These are phyloP conservation scores for Papilio demoleus DNA, from an alignment of 2,888 invertebrate species.

Conservation along the genomic window DNA sequence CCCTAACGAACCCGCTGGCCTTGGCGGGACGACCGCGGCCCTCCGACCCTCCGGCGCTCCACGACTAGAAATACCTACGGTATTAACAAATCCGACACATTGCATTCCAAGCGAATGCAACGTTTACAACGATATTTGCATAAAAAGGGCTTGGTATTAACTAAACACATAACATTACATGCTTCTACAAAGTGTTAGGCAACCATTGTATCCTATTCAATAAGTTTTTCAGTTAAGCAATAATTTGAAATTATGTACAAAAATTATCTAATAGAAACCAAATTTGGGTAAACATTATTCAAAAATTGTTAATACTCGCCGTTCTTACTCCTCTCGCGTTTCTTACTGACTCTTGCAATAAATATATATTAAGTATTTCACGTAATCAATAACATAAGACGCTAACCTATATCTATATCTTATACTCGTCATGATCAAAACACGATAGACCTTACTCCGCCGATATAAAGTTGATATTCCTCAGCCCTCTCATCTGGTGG, in stretches of 20 bases:
- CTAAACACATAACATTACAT: neutral
- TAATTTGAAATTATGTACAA: no score
- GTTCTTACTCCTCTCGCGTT: neutral
- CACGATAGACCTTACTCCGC: neutral
- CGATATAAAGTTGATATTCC: slow-evolving; percentile 22
- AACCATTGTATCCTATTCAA: neutral
- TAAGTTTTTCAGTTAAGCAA: neutral
- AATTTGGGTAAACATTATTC: neutral
- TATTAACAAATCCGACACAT: slow-evolving; percentile 44
- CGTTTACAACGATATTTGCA: slow-evolving; percentile 22
- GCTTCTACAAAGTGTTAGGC: neutral
- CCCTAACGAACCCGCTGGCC: slow-evolving; percentile 81
- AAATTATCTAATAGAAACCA: no score
- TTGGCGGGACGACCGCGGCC: slow-evolving; percentile 72
- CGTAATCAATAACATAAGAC: slow-evolving; percentile 8
- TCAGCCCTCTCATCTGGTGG: slow-evolving; percentile 5
- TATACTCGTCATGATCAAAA: neutral
- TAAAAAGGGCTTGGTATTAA: slow-evolving; percentile 1
- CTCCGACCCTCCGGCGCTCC: slow-evolving; percentile 54
- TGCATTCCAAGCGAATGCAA: slow-evolving; percentile 20
- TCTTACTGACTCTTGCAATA: neutral
- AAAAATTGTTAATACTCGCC: neutral
- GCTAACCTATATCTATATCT: neutral
- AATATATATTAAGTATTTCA: neutral
- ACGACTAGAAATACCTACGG: slow-evolving; percentile 48